phyloP scores from a whole-genome alignment of 2,888 invertebrate genomes.

The Xestoiulus laeticollis region DNA sequence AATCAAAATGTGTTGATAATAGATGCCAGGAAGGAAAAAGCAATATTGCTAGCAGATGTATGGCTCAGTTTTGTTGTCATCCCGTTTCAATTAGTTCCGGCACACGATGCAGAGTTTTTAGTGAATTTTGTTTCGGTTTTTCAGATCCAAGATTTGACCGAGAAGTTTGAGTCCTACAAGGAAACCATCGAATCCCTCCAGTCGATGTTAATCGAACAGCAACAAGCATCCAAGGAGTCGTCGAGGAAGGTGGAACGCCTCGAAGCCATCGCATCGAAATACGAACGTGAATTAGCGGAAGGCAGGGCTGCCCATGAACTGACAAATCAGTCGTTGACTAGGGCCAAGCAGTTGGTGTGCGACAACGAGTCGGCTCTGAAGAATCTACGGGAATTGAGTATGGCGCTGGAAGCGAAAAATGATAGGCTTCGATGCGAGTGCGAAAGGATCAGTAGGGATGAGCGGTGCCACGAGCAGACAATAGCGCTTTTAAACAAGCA shows the following conservation, averaged over 20 bases:
- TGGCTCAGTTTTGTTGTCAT: not conserved
- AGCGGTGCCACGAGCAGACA: not conserved
- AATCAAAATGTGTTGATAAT: not conserved
- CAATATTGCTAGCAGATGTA: not conserved
- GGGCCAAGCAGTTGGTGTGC: not conserved
- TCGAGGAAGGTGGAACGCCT: not conserved
- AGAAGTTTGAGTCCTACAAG: conserved; percentile 48
- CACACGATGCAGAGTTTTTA: not conserved
- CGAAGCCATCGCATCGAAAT: not conserved
- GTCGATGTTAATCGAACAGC: conserved; percentile 29
- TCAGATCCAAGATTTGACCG: conserved; percentile 47
- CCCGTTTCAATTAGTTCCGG: not conserved
- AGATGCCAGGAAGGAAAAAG: not conserved
- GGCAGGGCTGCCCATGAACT: not conserved
- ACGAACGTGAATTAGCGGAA: not conserved
- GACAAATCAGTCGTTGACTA: not conserved
- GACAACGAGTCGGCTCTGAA: conserved; percentile 31
- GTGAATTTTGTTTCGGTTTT: not conserved
- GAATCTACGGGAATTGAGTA: conserved; percentile 34
- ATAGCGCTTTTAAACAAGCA: not conserved
- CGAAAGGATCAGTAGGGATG: not conserved
- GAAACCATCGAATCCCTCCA: conserved; percentile 51
- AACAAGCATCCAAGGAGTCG: not conserved
- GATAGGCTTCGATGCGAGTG: not conserved
- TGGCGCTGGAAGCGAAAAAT: not conserved